These are phyloP conservation scores for Callospermophilus lateralis DNA, from an alignment of 2,113 vertebrate species.

Conservation along the genomic window DNA sequence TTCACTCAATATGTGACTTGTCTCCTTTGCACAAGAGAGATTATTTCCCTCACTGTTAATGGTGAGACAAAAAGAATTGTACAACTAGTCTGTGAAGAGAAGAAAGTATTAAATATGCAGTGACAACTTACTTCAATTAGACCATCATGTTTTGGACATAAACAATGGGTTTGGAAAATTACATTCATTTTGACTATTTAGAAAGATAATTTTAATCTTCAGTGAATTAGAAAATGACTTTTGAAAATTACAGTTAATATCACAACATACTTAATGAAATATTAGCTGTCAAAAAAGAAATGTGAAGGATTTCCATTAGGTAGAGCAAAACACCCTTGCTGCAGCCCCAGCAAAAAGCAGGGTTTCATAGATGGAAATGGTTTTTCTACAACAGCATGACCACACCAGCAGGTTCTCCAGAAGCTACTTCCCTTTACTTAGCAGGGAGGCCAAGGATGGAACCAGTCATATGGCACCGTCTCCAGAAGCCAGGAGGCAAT, in stretches of 20 bases:
- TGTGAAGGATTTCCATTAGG: not conserved
- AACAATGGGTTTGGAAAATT: not conserved
- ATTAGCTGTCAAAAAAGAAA: not conserved
- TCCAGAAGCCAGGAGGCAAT: not conserved
- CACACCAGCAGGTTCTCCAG: not conserved
- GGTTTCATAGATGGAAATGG: not conserved
- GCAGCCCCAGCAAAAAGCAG: not conserved
- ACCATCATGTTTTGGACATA: not conserved
- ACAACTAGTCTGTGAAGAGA: slow-evolving; percentile 91
- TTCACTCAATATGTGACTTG: slow-evolving; percentile 70
- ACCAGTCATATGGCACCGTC: not conserved
- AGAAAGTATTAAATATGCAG: slow-evolving; percentile 1
- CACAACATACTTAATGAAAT: not conserved
- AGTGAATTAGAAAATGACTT: slow-evolving; percentile 18
- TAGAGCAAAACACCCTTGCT: not conserved
- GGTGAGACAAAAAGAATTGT: slow-evolving; percentile 95
- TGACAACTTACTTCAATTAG: not conserved
- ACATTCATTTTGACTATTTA: not conserved
- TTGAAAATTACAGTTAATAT: not conserved
- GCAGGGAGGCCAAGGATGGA: not conserved
- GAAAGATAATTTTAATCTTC: not conserved
- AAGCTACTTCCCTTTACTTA: not conserved
- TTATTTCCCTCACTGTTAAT: slow-evolving; percentile 90
- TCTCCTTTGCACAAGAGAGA: slow-evolving; percentile 87
- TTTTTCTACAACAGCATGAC: not conserved